Conservation (phyloP, 2,888 invertebrate genomes). For the Euclidia mi region DNA sequence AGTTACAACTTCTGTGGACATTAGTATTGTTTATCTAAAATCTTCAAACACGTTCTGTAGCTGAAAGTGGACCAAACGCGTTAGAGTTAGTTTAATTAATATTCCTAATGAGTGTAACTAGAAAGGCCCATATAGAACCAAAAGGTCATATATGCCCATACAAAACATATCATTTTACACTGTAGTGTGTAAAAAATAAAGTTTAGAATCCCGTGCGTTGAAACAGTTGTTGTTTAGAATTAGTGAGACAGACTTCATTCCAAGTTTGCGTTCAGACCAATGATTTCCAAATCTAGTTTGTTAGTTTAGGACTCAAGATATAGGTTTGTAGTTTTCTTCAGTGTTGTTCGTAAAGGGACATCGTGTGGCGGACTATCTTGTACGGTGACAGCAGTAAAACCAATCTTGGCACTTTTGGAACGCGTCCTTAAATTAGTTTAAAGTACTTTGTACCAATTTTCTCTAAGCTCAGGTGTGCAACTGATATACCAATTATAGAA, state of each 20-base stretch:
- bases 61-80: constrained; percentile 48
- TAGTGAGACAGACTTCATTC: constrained; percentile 43
- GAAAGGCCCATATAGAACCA: constrained; percentile 20
- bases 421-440: constrained; percentile 11
- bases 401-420: constrained; percentile 27
- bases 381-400: constrained; percentile 34
- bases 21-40: constrained; percentile 30
- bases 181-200: constrained; percentile 16
- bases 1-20: constrained; percentile 11
- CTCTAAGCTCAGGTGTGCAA: constrained; percentile 1
- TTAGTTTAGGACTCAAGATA: constrained; percentile 74
- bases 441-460: constrained; percentile 11
- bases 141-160: constrained; percentile 4
- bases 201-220: constrained; percentile 27
- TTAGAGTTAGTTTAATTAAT: constrained; percentile 61
- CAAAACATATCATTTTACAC: constrained; percentile 2
- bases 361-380: constrained; percentile 29
- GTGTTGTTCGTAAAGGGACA: constrained; percentile 52
- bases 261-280: constrained; percentile 67
- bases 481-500: constrained; percentile 1
- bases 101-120: constrained; percentile 54
- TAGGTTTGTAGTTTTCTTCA: constrained; percentile 58
- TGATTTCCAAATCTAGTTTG: constrained; percentile 74
- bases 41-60: constrained; percentile 33
- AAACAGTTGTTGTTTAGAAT: constrained; percentile 27